Percentiles rank a stretch among this genome's conserved stretches.
phyloP scores from a whole-genome alignment of 1,140 invertebrate genomes.

The Papilio dardanus region DNA sequence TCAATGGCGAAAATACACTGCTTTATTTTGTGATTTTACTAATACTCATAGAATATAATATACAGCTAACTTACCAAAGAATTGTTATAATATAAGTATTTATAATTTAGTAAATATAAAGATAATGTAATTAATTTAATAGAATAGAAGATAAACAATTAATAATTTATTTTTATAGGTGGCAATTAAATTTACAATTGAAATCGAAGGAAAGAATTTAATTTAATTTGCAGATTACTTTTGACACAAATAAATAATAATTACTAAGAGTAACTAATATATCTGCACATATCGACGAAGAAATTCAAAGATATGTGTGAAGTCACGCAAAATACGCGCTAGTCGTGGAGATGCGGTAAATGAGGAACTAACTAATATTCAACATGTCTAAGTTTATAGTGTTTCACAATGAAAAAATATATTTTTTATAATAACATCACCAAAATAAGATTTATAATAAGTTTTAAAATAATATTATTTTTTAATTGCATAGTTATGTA shows the following conservation, averaged over 20 bases:
- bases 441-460: neutral
- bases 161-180: neutral
- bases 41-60: constrained; percentile 51
- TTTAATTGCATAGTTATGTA: neutral
- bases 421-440: neutral
- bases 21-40: constrained; percentile 54
- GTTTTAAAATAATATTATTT: neutral
- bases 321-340: no score
- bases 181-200: neutral
- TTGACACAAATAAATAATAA: neutral
- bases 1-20: constrained; percentile 39
- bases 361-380: no score
- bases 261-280: neutral
- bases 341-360: no score
- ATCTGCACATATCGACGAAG: no score
- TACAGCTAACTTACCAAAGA: constrained; percentile 77
- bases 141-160: neutral
- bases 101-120: constrained; percentile 40
- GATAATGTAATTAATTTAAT: neutral
- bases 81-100: constrained; percentile 43
- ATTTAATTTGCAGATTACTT: neutral
- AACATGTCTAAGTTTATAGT: no score
- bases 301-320: no score
- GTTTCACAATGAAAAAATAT: no score
- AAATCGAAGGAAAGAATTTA: neutral